A percentile compares a stretch with the other conserved stretches of the same genome.
Evolutionary conservation across 2,113 vertebrate species (phyloP).

Genomic region (Heterotilapia buettikoferi): DNA sequence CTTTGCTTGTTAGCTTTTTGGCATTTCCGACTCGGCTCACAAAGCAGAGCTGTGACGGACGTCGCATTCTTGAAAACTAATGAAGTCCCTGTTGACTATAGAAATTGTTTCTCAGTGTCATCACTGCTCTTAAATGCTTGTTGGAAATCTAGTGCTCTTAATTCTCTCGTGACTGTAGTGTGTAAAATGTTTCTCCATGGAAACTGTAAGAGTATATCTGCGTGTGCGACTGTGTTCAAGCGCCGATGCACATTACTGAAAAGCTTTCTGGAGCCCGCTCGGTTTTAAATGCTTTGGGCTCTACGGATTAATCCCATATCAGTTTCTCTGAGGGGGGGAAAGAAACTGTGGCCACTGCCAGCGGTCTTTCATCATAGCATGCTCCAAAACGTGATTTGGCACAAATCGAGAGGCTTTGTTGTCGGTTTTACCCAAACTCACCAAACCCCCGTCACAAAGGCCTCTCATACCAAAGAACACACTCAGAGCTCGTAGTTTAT

Average conservation of each 20-base stretch:
- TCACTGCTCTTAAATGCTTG: slow-evolving; percentile 14
- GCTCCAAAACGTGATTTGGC: slow-evolving; percentile 45
- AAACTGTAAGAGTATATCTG: neutral
- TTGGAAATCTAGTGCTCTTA: neutral
- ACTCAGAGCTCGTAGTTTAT: slow-evolving; percentile 8
- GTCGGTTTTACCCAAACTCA: slow-evolving; percentile 19
- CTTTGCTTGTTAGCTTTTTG: slow-evolving; percentile 27
- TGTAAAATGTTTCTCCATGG: slow-evolving; percentile 4
- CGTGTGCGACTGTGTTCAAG: neutral
- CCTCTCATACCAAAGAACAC: slow-evolving; percentile 20
- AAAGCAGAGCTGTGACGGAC: neutral
- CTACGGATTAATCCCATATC: slow-evolving; percentile 34
- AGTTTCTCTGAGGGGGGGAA: slow-evolving; percentile 13
- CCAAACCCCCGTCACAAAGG: neutral
- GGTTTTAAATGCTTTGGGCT: slow-evolving; percentile 14
- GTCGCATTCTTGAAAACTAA: slow-evolving; percentile 24
- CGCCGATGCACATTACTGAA: neutral
- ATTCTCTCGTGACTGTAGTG: neutral
- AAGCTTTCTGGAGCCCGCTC: slow-evolving; percentile 6
- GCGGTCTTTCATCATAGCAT: neutral
- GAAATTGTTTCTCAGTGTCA: slow-evolving; percentile 2
- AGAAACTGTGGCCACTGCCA: neutral
- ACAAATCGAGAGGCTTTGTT: slow-evolving; percentile 30
- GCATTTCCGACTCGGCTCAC: slow-evolving; percentile 12
- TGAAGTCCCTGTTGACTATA: slow-evolving; percentile 22